A percentile compares a stretch with the other conserved stretches of the same genome.
These are phyloP conservation scores for Eleginops maclovinus DNA, from an alignment of 2,113 vertebrate genomes.

Conservation along the genomic window DNA sequence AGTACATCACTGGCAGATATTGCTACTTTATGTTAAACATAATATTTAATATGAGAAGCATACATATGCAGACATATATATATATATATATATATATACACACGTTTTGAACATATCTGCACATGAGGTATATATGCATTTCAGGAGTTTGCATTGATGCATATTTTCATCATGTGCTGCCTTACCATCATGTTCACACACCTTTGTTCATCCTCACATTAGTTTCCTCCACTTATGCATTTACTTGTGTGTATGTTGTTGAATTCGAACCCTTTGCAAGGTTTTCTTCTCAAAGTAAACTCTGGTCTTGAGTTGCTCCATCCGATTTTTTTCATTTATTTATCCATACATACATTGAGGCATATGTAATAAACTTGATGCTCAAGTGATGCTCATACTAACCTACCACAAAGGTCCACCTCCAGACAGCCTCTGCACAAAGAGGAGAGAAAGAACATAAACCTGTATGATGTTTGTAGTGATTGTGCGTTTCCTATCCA, in stretches of 20 bases:
- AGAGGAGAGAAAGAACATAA: not conserved
- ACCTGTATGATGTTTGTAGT: not conserved
- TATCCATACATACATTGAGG: not conserved
- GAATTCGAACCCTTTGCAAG: not conserved
- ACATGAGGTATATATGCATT: not conserved
- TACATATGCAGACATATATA: conserved; percentile 22
- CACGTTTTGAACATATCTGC: not conserved
- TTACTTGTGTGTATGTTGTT: not conserved
- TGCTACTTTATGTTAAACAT: conserved; percentile 5
- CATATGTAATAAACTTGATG: too few relatives aligned
- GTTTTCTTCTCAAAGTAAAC: conserved; percentile 4
- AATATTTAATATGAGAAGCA: conserved; percentile 36
- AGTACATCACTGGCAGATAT: conserved; percentile 8
- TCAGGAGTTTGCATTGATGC: conserved; percentile 19
- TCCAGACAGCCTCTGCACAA: not conserved
- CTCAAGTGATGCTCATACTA: not conserved
- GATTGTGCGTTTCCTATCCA: not conserved
- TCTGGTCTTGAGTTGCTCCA: not conserved
- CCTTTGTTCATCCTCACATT: not conserved
- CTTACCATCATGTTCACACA: too few relatives aligned
- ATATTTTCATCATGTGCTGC: conserved; percentile 18
- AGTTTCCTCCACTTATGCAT: not conserved
- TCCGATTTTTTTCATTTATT: not conserved
- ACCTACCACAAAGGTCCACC: not conserved
- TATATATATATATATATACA: too few relatives aligned